These are phyloP conservation scores for Eucidaris tribuloides DNA, from an alignment of 35 echinoderm and acorn worm species.

Conservation along the genomic window DNA sequence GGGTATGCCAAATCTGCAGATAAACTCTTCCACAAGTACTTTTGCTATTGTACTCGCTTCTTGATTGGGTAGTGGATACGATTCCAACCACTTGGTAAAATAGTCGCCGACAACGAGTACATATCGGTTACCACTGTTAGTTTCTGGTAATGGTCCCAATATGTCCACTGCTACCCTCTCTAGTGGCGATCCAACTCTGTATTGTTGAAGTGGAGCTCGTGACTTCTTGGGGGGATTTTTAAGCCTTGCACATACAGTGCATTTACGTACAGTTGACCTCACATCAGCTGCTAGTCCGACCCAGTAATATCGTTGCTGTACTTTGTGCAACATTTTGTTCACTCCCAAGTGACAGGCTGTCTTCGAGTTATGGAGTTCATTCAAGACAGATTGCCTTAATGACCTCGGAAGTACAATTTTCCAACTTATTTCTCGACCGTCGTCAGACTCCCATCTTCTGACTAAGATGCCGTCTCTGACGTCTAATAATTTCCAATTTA, in stretches of 20 bases:
- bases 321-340: constrained; percentile 14
- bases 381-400: background rate
- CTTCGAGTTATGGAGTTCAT: constrained; percentile 8
- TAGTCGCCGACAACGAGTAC: constrained; percentile 59
- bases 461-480: background rate
- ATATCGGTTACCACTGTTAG: constrained; percentile 61
- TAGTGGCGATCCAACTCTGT: constrained; percentile 46
- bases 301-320: constrained; percentile 33
- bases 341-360: constrained; percentile 32
- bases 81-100: constrained; percentile 68
- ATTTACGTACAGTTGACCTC: background rate
- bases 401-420: constrained; percentile 19
- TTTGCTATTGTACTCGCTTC: constrained; percentile 36
- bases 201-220: constrained; percentile 34
- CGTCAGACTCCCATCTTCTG: constrained; percentile 2
- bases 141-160: constrained; percentile 66
- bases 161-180: constrained; percentile 79
- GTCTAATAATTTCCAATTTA: background rate
- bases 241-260: constrained; percentile 29
- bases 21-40: constrained; percentile 49
- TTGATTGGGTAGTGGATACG: constrained; percentile 70
- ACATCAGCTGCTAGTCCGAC: constrained; percentile 35
- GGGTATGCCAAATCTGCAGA: constrained; percentile 48
- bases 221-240: constrained; percentile 34
- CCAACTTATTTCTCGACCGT: background rate